A percentile compares a stretch with the other conserved stretches of the same genome.
phyloP scores from a whole-genome alignment of 1,140 invertebrate genomes.

The Bradynema listronoti region DNA sequence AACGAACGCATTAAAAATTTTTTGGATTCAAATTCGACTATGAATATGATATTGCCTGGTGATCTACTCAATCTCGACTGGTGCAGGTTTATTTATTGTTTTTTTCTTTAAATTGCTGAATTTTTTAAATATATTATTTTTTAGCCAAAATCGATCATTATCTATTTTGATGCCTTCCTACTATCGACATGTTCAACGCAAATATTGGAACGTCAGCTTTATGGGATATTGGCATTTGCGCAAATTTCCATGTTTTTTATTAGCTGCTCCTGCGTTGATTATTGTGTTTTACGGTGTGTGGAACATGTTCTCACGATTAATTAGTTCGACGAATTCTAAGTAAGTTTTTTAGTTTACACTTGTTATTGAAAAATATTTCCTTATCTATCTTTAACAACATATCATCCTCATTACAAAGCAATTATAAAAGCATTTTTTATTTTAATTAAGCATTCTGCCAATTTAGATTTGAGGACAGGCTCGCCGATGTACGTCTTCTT shows the following conservation, averaged over 20 bases:
- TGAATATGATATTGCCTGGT: constrained; percentile 31
- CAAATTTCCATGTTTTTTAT: constrained; percentile 38
- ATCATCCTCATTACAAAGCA: neutral
- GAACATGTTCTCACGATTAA: constrained; percentile 11
- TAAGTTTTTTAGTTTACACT: neutral
- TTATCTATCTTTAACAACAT: neutral
- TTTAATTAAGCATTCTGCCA: neutral
- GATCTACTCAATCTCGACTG: constrained; percentile 29
- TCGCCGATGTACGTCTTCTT: constrained; percentile 22
- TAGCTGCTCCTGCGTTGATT: constrained; percentile 34
- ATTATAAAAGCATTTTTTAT: neutral
- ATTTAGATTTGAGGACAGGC: constrained; percentile 26
- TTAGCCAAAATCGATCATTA: constrained; percentile 6
- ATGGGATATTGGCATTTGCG: constrained; percentile 39
- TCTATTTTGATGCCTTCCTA: constrained; percentile 33
- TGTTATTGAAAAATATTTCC: neutral
- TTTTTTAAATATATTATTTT: constrained; percentile 9
- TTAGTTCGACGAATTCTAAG: constrained; percentile 2
- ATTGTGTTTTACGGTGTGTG: constrained; percentile 35
- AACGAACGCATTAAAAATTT: constrained; percentile 12
- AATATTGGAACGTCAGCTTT: constrained; percentile 44
- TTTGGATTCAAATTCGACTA: constrained; percentile 9
- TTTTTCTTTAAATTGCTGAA: constrained; percentile 18
- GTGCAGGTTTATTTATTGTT: constrained; percentile 26
- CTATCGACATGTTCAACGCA: constrained; percentile 37